A percentile compares a stretch with the other conserved stretches of the same genome.
These are phyloP conservation scores for Stercorarius parasiticus DNA, from an alignment of 2,113 vertebrate genomes.

Conservation along the genomic window DNA sequence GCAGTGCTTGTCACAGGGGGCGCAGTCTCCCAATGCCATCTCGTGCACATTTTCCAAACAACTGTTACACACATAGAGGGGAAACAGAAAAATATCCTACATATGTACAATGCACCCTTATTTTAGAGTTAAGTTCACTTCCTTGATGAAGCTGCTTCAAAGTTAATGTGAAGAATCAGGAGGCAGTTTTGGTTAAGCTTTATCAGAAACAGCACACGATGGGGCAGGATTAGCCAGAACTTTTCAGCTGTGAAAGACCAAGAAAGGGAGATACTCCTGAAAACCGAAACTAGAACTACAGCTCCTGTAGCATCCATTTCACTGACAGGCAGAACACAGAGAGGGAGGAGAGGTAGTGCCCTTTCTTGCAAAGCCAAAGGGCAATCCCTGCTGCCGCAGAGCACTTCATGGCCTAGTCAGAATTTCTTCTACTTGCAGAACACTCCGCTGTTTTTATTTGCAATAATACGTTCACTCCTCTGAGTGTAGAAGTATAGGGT, in stretches of 20 bases:
- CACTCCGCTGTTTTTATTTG: background rate
- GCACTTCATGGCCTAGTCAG: background rate
- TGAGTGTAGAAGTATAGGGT: too few relatives aligned
- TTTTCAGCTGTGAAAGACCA: background rate
- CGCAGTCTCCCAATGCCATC: background rate
- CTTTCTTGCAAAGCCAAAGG: background rate
- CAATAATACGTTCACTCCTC: background rate
- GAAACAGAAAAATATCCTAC: background rate
- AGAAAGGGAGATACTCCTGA: background rate
- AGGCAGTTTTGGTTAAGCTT: background rate
- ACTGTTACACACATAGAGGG: rapidly evolving
- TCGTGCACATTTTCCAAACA: background rate
- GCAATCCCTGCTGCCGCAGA: too few relatives aligned
- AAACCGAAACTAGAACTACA: background rate
- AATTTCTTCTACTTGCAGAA: background rate
- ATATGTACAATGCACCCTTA: rapidly evolving
- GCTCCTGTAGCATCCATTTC: background rate
- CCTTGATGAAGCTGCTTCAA: background rate
- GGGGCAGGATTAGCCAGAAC: background rate
- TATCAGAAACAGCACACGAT: background rate
- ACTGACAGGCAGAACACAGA: background rate
- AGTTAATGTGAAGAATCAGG: background rate
- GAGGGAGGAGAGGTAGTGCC: background rate
- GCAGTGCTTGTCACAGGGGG: background rate
- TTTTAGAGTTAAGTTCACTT: background rate